These are phyloP conservation scores for Asteroscopus sphinx DNA, from an alignment of 2,888 invertebrate genomes.

Conservation along the genomic window DNA sequence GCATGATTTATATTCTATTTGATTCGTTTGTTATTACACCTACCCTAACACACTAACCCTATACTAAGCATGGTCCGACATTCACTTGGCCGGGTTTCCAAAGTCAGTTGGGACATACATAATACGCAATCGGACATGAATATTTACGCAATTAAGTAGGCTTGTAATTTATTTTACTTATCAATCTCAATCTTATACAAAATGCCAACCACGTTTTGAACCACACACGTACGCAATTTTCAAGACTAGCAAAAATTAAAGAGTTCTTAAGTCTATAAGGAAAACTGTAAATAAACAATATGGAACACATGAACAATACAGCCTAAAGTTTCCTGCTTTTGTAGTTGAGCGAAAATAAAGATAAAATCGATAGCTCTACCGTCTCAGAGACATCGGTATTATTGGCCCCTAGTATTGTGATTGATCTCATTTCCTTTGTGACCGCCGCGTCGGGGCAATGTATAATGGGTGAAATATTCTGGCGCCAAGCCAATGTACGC, in stretches of 20 bases:
- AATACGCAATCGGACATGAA: no score
- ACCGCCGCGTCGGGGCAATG: slow-evolving; percentile 72
- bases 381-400: slow-evolving; percentile 51
- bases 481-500: slow-evolving; percentile 77
- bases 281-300: slow-evolving; percentile 27
- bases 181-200: slow-evolving; percentile 1
- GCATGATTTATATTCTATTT: no score
- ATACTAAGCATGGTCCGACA: no score
- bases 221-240: background rate
- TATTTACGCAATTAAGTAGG: no score
- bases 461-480: slow-evolving; percentile 79
- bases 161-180: no score
- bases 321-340: slow-evolving; percentile 32
- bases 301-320: slow-evolving; percentile 8
- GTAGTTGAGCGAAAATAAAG: slow-evolving; percentile 20
- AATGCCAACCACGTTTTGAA: background rate
- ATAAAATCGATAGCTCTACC: slow-evolving; percentile 31
- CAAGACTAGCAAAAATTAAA: background rate
- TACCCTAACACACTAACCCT: no score
- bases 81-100: no score
- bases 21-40: no score
- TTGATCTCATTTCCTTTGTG: slow-evolving; percentile 80
- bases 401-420: slow-evolving; percentile 65
- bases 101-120: no score
- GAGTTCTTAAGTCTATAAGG: slow-evolving; percentile 7